Evolutionary conservation across 2,888 invertebrate species (phyloP), one percentile per base, ranked within the genome.

Genomic region (Ophraella communa): DNA sequence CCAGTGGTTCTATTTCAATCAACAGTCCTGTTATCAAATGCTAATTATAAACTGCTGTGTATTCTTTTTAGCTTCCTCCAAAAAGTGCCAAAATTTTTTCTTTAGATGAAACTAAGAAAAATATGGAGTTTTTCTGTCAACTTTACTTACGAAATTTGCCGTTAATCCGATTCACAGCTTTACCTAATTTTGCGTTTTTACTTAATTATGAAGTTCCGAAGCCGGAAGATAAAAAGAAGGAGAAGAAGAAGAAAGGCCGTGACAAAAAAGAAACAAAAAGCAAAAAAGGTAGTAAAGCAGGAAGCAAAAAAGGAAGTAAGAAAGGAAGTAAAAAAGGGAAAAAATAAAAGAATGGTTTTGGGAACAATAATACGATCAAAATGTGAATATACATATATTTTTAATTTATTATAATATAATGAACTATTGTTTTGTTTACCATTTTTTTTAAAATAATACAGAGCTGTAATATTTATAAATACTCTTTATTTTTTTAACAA

Each of bases 121-220:
- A 81, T 3, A 73, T 80, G 70, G 67, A 74, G 45, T 78, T 77
- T 64, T 83, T 82, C 66, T 79, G 78, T 62, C 77, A 71, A 63
- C 57, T 79, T 7, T 83, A 82, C 68, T 63, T 82, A 44, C 71
- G 80, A 62, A 80, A 82, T 71, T 70, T 82, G 49, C 82, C 82
- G 1, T 67, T 83, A 8, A 77, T 82, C 14, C 68, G 80, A 66
- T 71, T 79, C 49, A 60, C 81, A 53, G 75, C 77, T 62, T 65
- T 81, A 27, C 82, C 82, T 10, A 81, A 80, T 69, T 82, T 79
- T 72, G 79, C 76, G 33, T 73, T 81, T 45, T 66, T 75, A 58
- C 66, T 80, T 24, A 72, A 75, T 54, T 80, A 78, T 62, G 71
- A 72, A 54, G 54, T 78, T 20, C 75, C 14, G 11, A 51, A 75